Conservation (phyloP, 2,113 vertebrate species). For the Jacana jacana region DNA sequence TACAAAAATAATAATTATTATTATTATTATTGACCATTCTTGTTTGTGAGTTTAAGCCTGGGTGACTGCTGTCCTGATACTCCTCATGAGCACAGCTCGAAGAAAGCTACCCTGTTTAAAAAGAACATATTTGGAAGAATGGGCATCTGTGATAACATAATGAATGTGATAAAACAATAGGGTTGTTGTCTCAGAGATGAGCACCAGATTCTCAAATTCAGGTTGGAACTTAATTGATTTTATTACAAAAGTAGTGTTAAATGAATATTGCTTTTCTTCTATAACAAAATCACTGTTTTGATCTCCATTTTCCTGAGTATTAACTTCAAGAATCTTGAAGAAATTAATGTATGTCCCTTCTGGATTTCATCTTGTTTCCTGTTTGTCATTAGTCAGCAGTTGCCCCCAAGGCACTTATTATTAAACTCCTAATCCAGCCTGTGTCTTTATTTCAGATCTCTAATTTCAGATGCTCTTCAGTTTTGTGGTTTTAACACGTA, state of each 20-base stretch:
- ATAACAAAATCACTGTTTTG: not conserved
- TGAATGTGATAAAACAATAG: not conserved
- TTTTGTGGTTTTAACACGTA: not conserved
- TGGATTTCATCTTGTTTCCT: not conserved
- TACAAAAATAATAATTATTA: not conserved
- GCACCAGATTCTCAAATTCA: not conserved
- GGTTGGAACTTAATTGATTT: not conserved
- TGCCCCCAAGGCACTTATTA: not conserved
- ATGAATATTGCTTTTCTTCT: not conserved
- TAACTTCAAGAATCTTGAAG: not conserved
- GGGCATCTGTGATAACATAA: not conserved
- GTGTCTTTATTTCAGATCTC: not conserved
- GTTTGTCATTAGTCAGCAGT: not conserved
- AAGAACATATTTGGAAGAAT: not conserved
- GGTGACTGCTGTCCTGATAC: not conserved
- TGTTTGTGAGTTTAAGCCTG: not conserved
- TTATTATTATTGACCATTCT: rapidly evolving
- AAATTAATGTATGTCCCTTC: not conserved
- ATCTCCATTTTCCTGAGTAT: not conserved
- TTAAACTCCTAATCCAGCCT: not conserved
- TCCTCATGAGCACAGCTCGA: not conserved
- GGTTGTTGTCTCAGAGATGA: not conserved
- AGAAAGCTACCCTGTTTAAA: not conserved
- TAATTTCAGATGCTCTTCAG: not conserved
- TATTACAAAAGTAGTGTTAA: not conserved